These are phyloP conservation scores for rabbit (Oryctolagus cuniculus) DNA, from an alignment of 2,113 vertebrate species.

Conservation along the genomic window DNA sequence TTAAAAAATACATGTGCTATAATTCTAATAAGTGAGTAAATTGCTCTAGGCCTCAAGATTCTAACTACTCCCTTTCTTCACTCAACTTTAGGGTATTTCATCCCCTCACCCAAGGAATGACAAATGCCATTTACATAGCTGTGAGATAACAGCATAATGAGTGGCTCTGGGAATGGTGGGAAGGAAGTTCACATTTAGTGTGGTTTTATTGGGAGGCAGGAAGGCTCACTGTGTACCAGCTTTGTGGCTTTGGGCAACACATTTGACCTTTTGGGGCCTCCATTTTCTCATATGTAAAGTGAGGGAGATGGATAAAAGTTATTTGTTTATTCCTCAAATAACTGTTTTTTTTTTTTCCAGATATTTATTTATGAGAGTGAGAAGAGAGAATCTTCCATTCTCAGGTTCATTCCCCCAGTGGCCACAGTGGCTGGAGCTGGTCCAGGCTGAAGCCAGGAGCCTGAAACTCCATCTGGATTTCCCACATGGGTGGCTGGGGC, in stretches of 20 bases:
- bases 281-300: neutral
- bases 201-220: neutral
- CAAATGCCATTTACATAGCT: conserved; percentile 51
- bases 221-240: neutral
- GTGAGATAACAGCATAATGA: conserved; percentile 37
- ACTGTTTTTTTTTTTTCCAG: too few species aligned
- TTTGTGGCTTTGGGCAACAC: neutral
- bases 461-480: too few species aligned
- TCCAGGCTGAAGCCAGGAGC: too few species aligned
- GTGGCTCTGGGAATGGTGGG: conserved; percentile 10
- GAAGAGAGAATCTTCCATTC: too few species aligned
- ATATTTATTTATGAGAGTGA: too few species aligned
- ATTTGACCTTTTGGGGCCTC: neutral
- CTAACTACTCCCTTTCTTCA: conserved; percentile 55
- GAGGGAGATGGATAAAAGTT: neutral
- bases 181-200: neutral
- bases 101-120: conserved; percentile 54
- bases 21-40: conserved; percentile 63
- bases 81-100: conserved; percentile 48
- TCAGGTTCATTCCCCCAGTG: too few species aligned
- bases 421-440: too few species aligned
- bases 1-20: neutral
- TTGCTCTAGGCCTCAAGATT: conserved; percentile 41
- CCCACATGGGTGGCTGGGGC: too few species aligned
- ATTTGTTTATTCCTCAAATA: neutral